These are phyloP conservation scores for Fistularia commersonii DNA, from an alignment of 2,797 vertebrate genomes.

Conservation along the genomic window DNA sequence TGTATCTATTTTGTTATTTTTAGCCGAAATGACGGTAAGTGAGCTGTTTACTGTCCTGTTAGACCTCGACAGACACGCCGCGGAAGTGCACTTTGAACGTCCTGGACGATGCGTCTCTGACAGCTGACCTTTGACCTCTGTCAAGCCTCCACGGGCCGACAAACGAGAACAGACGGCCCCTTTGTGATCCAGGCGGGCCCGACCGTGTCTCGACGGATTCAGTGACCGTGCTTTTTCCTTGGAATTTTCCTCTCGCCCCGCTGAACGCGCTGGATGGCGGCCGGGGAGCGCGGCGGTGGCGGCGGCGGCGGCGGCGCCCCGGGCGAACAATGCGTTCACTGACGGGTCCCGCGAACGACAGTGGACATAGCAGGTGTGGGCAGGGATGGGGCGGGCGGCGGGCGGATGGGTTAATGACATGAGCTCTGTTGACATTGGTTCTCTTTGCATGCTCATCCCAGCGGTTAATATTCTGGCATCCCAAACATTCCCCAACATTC, in stretches of 20 bases:
- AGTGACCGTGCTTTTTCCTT: slow-evolving; percentile 25
- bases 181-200: not conserved
- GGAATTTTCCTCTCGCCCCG: slow-evolving; percentile 32
- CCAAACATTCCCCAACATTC: slow-evolving; percentile 75
- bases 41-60: not conserved
- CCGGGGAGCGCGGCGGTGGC: slow-evolving; percentile 8
- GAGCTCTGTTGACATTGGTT: slow-evolving; percentile 66
- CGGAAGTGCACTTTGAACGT: slow-evolving; percentile 52
- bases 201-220: slow-evolving; percentile 1
- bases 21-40: too few relatives aligned
- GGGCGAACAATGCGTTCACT: slow-evolving; percentile 35
- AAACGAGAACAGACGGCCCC: slow-evolving; percentile 20
- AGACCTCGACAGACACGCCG: slow-evolving; percentile 17
- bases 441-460: slow-evolving; percentile 70
- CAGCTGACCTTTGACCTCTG: slow-evolving; percentile 43
- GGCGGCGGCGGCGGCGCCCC: not conserved
- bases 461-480: slow-evolving; percentile 76
- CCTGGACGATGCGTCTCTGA: slow-evolving; percentile 26
- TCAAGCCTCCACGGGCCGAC: slow-evolving; percentile 13
- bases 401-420: slow-evolving; percentile 56
- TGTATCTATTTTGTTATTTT: too few relatives aligned
- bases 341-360: slow-evolving; percentile 11
- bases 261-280: slow-evolving; percentile 27
- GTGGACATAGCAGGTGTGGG: slow-evolving; percentile 56
- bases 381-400: slow-evolving; percentile 13